These are phyloP conservation scores for Tiaroga cobitis DNA, from an alignment of 2,797 vertebrate species.

Conservation along the genomic window DNA sequence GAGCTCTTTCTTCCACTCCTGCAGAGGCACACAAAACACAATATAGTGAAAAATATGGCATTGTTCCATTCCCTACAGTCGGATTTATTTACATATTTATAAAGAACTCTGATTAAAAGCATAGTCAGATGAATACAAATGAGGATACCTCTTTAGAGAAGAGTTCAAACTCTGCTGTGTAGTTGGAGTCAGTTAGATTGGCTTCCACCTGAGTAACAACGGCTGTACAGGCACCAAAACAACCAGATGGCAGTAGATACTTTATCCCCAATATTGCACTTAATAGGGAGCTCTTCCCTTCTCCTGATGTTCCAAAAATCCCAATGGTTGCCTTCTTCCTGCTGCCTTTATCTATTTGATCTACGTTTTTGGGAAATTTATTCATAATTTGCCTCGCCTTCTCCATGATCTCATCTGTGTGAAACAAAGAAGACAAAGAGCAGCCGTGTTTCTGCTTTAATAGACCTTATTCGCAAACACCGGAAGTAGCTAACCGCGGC, in stretches of 20 bases:
- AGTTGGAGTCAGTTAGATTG: slow-evolving; percentile 40
- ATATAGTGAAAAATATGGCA: not conserved
- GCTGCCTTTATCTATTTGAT: not conserved
- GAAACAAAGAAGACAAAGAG: not conserved
- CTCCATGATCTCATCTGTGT: not conserved
- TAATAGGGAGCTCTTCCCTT: slow-evolving; percentile 31
- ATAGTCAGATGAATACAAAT: not conserved
- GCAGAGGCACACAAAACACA: not conserved
- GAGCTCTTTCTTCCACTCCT: slow-evolving; percentile 18
- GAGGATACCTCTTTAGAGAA: slow-evolving; percentile 35
- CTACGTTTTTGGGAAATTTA: not conserved
- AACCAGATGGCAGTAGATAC: slow-evolving; percentile 34
- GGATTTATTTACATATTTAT: not conserved
- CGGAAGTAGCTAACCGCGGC: too few species aligned
- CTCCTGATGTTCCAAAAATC: slow-evolving; percentile 46
- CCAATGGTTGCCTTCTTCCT: slow-evolving; percentile 39
- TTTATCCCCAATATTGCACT: slow-evolving; percentile 14
- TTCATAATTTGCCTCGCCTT: not conserved
- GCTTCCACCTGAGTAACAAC: slow-evolving; percentile 44
- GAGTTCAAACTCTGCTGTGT: slow-evolving; percentile 44
- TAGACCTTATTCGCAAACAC: too few species aligned
- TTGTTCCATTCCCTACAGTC: not conserved
- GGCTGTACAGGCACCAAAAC: slow-evolving; percentile 46
- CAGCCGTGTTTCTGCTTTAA: not conserved
- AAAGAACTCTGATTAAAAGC: not conserved